phyloP scores from a whole-genome alignment of 35 echinoderm and acorn worm genomes.

The Heliocidaris tuberculata region DNA sequence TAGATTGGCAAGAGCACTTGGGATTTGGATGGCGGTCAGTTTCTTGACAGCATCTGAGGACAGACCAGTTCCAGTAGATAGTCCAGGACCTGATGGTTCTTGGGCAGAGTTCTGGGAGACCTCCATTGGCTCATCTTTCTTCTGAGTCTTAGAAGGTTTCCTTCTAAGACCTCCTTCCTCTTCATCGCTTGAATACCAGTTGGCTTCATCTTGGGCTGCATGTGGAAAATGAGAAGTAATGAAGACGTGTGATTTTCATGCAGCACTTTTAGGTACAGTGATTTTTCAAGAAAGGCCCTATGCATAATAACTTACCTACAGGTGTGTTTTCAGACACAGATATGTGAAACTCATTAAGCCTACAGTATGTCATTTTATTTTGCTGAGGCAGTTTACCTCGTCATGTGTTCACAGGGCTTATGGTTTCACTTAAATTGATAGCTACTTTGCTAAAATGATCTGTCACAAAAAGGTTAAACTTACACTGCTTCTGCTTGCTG shows the following conservation, averaged over 20 bases:
- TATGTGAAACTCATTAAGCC: too few species aligned
- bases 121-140: neutral
- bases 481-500: neutral
- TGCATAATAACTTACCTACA: too few species aligned
- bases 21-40: constrained; percentile 9
- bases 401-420: too few species aligned
- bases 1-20: constrained; percentile 68
- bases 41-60: constrained; percentile 26
- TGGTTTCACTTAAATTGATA: too few species aligned
- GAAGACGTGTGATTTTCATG: neutral
- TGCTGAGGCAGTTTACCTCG: too few species aligned
- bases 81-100: neutral
- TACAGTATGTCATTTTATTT: too few species aligned
- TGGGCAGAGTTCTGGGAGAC: neutral
- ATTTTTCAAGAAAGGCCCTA: too few species aligned
- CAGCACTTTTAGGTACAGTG: neutral
- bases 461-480: neutral
- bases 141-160: neutral
- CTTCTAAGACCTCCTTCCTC: constrained; percentile 49
- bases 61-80: neutral
- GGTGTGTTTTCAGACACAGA: too few species aligned
- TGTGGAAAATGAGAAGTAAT: neutral
- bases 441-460: too few species aligned
- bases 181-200: constrained; percentile 95
- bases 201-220: constrained; percentile 69